Conservation (phyloP, 2,113 vertebrate genomes). For the Gymnarchus niloticus region DNA sequence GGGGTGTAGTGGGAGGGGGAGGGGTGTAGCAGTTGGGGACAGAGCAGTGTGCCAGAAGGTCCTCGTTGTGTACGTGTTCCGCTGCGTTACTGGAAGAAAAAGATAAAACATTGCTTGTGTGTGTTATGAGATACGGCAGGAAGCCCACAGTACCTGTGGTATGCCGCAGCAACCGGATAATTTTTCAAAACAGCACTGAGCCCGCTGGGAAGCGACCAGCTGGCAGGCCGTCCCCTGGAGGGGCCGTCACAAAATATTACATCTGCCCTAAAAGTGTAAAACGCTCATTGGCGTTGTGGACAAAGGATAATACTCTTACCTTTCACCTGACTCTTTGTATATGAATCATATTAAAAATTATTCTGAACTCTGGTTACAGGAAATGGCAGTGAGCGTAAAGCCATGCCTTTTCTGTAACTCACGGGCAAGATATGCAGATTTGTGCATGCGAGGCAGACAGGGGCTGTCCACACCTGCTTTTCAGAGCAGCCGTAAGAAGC, state of each 20-base stretch:
- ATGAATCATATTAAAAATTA: background rate
- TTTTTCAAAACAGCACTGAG: conserved; percentile 4
- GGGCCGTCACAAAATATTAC: background rate
- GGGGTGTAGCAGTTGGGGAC: background rate
- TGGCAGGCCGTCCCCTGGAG: background rate
- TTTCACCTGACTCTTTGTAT: background rate
- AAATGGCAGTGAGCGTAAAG: background rate
- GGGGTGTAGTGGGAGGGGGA: background rate
- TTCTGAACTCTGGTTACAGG: background rate
- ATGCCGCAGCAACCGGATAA: background rate
- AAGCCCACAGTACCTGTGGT: conserved; percentile 7
- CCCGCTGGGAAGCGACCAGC: background rate
- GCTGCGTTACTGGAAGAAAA: background rate
- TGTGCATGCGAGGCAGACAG: background rate
- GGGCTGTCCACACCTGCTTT: background rate
- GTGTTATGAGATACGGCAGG: conserved; percentile 8
- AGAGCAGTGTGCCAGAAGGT: background rate
- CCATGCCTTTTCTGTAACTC: background rate
- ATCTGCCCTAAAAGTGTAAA: background rate
- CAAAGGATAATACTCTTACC: background rate
- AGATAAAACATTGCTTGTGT: background rate
- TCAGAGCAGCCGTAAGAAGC: background rate
- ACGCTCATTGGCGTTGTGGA: background rate
- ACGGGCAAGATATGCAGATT: background rate
- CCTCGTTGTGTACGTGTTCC: background rate